Base-by-base conservation (phyloP, 2,888 invertebrate species). In the Morpho helenor region DNA sequence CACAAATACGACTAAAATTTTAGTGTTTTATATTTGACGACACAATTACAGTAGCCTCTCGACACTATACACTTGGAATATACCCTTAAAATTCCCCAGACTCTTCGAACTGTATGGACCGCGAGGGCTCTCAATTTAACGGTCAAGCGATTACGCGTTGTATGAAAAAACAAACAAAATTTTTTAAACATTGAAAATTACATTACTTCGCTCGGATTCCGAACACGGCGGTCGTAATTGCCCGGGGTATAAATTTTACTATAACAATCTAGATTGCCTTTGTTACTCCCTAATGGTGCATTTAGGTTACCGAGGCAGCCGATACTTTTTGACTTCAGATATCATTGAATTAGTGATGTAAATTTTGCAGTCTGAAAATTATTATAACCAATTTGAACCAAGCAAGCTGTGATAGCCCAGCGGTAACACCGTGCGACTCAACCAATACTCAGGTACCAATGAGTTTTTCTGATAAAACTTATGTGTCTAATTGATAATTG, bases 111-210 rank as follows among this genome's bases (percentile, higher is more conserved):
- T 57, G 60, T 60, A 62, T 50, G 60, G 61, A 52, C 39, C 50
- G 48, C 47, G 56, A 60, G 60, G 49, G 66, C 40, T 64, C 64
- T 60, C 44, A 56, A 49, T 63, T 65, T 62, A 65, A 56, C 66
- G 66, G 69, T 59, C 63, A 52, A 59, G 53, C 56, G 61, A 59
- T 54, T 64, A 64, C 64, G 64, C 63, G 58, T 51, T 64, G 58
- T 56, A 59, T 54, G 52, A 67, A 66, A 72, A 74, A 71, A 70
- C 70, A 68, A 75, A 77, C 68, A 73, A 75, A 74, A 73, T 55
- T 57, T 52, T 64, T 66, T 64, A 70, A 70, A 66, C 66, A 67
- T 70, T 66, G 68, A 70, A 76, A 79, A 79, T 78, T 78, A 72
- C 75, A 75, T 79, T 76, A 74, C 74, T 73, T 71, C 66, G 65